These are phyloP conservation scores for Cephus pulcher DNA, from an alignment of 2,888 invertebrate genomes.

Conservation along the genomic window DNA sequence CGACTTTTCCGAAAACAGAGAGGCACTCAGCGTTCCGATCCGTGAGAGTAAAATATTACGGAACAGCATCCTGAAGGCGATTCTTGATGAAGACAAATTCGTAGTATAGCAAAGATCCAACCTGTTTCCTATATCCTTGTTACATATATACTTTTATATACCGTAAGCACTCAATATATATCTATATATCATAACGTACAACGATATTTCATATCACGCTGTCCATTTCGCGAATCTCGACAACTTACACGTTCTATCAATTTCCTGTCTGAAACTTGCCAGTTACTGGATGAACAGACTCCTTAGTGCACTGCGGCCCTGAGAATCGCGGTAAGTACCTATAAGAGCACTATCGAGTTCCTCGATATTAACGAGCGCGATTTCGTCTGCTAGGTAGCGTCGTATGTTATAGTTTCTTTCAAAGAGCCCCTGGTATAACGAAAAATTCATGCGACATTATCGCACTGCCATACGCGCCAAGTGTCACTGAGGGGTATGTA, in stretches of 20 bases:
- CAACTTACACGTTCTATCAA: conserved; percentile 4
- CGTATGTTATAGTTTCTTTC: background rate
- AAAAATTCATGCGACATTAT: background rate
- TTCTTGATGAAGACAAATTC: conserved; percentile 4
- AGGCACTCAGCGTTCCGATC: background rate
- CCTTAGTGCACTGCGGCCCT: background rate
- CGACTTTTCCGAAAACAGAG: background rate
- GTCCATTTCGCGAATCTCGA: background rate
- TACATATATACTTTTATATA: background rate
- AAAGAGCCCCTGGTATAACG: background rate
- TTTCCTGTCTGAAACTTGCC: background rate
- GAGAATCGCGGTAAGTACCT: background rate
- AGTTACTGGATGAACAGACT: background rate
- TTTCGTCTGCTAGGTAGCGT: background rate
- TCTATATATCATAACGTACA: background rate
- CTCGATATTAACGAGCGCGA: background rate
- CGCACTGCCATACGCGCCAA: background rate
- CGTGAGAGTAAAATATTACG: background rate
- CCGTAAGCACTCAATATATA: background rate
- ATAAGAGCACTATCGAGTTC: background rate
- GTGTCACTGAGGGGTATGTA: background rate
- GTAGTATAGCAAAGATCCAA: background rate
- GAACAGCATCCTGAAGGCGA: background rate
- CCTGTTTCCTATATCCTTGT: background rate
- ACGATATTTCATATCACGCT: background rate